Base-by-base conservation (phyloP, 2,113 vertebrate genomes). In the Calidris pygmaea region DNA sequence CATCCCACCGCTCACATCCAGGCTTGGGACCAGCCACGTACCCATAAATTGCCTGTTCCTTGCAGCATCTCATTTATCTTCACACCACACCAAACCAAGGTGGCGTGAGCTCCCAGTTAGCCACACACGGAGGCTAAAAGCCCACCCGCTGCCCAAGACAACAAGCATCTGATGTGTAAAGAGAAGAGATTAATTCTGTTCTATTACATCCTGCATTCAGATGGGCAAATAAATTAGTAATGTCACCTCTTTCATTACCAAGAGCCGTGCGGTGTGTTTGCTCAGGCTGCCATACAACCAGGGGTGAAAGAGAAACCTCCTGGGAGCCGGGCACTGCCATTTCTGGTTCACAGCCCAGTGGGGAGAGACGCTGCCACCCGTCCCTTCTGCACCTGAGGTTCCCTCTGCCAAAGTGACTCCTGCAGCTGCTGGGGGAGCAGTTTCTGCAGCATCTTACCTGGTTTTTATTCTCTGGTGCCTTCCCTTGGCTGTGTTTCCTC, bases 221-320 rank as follows among this genome's bases (percentile, higher is more conserved):
- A 48, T 87, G 56, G 71, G 80, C 68, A 93, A 89, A 87, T 91
- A 89, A 89, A 97, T 95, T 93, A 95, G 80, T 72, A 75, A 85
- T 58, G 67, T 85, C 85, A 92, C 81, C 86, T 87, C n/a, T 79
- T 91, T 89, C 62, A 65, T 92, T 96, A 97, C 76, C 87, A 76
- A 72, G 65, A 82, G 41, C 66, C 56, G 62, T 79, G 92, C 58
- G 72, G 80, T 76, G 89, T 91, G 72, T 94, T 95, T 96, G 91
- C 85, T 93, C 93, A 85, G 84, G 71, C 43, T 87, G 84, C 89
- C 27, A 5, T 39, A 84, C n/a, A 74, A 52, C 3, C 7, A 65
- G 65, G 52, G 82, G 35, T 63, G 41, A 89, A 89, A 71, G 0
- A 70, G 32, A 90, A 93, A n/a, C 26, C 75, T 58, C 47, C 62